Percentiles rank a stretch among this genome's conserved stretches.
Evolutionary conservation across 2,113 vertebrate species (phyloP).

Genomic region (Syngnathus scovelli): DNA sequence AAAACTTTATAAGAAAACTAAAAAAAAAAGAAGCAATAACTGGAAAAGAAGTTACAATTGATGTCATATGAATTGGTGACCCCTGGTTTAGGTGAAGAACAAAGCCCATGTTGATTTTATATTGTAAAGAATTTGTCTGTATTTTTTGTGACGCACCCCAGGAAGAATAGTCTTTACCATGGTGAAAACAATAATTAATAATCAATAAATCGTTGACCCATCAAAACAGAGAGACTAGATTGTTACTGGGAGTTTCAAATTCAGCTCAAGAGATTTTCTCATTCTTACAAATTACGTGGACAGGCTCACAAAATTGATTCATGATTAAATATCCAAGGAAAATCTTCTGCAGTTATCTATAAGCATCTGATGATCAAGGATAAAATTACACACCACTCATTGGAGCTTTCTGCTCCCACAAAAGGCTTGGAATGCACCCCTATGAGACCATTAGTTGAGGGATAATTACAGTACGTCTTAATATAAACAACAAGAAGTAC

Average conservation of each 20-base stretch:
- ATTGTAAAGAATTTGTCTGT: too few relatives aligned
- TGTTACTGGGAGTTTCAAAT: not conserved
- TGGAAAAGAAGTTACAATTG: too few relatives aligned
- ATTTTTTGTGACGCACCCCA: too few relatives aligned
- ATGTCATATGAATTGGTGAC: too few relatives aligned
- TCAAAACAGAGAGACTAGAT: not conserved
- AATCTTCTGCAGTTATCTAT: slow-evolving; percentile 6
- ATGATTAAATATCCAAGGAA: not conserved
- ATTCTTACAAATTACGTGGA: not conserved
- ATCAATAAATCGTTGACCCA: not conserved
- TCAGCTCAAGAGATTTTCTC: not conserved
- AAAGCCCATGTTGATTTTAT: too few relatives aligned
- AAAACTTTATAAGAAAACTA: too few relatives aligned
- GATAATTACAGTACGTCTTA: slow-evolving; percentile 15
- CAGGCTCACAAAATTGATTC: not conserved
- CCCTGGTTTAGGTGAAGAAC: too few relatives aligned
- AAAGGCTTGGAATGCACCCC: slow-evolving; percentile 14
- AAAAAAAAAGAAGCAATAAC: too few relatives aligned
- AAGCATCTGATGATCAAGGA: slow-evolving; percentile 22
- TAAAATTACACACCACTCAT: slow-evolving; percentile 14
- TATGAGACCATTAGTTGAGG: slow-evolving; percentile 14
- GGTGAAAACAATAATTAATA: too few relatives aligned
- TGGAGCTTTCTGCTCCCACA: slow-evolving; percentile 8
- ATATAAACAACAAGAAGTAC: slow-evolving; percentile 11
- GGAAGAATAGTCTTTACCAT: too few relatives aligned